Conservation (phyloP, 2,113 vertebrate species). For the Alexandromys fortis region DNA sequence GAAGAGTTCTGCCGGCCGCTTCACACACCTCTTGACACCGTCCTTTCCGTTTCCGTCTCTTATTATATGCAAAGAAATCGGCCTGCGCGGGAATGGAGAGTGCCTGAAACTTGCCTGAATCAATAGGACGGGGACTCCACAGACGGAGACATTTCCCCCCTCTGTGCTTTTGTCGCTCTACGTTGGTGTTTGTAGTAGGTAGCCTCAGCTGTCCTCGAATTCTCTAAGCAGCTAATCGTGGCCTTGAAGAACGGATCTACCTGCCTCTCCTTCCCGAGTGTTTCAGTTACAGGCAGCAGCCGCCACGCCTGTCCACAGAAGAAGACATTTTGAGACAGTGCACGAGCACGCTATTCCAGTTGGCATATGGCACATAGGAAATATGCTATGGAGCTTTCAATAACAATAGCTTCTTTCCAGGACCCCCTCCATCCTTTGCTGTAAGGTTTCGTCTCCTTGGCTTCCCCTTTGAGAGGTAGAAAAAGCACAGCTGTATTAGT, state of each 20-base stretch:
- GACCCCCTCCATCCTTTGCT: background rate
- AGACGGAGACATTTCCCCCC: background rate
- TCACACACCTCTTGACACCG: background rate
- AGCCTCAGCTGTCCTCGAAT: background rate
- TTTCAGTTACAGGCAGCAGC: background rate
- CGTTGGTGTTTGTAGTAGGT: background rate
- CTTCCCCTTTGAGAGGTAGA: conserved; percentile 35
- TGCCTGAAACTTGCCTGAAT: background rate
- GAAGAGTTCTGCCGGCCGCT: background rate
- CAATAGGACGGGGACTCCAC: background rate
- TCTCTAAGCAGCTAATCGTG: background rate
- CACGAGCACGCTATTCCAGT: background rate
- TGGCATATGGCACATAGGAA: background rate
- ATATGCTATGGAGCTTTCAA: background rate
- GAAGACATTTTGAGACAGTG: background rate
- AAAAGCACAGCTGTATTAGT: background rate
- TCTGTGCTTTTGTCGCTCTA: background rate
- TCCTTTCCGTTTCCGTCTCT: background rate
- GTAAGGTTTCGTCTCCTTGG: background rate
- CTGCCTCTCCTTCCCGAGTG: background rate
- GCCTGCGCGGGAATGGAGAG: background rate
- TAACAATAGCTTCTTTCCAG: background rate
- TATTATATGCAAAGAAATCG: conserved; percentile 3
- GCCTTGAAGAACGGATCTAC: background rate
- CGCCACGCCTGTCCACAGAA: background rate